phyloP scores from a whole-genome alignment of 2,113 vertebrate genomes.

The Xiphophorus couchianus region DNA sequence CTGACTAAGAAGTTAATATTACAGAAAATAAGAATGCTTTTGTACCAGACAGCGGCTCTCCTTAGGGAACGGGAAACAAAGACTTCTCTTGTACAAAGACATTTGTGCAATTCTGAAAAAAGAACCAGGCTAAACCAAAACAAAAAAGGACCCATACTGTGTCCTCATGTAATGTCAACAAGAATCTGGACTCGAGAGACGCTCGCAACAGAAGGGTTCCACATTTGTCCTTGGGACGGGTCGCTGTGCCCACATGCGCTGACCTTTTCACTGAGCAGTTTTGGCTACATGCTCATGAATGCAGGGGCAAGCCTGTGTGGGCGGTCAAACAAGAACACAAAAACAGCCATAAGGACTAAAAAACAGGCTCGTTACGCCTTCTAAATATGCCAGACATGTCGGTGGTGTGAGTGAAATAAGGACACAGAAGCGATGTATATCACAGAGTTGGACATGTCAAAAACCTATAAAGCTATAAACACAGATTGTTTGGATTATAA shows the following conservation, averaged over 20 bases:
- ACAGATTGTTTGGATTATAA: conserved; percentile 5
- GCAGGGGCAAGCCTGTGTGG: conserved; percentile 31
- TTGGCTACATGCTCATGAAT: conserved; percentile 31
- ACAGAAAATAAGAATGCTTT: background rate
- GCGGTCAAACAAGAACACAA: conserved; percentile 29
- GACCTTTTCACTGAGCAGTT: conserved; percentile 52
- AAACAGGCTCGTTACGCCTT: background rate
- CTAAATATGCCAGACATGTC: background rate
- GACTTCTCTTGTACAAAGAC: background rate
- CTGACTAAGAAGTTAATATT: background rate
- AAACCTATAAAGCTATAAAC: conserved; percentile 1
- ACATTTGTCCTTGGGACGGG: conserved; percentile 50
- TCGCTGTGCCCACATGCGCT: conserved; percentile 37
- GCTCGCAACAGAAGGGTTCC: background rate
- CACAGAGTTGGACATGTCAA: conserved; percentile 2
- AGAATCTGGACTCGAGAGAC: background rate
- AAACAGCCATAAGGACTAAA: conserved; percentile 7
- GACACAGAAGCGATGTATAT: conserved; percentile 2
- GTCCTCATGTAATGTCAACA: background rate
- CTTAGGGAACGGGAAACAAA: background rate
- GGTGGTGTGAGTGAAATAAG: conserved; percentile 11
- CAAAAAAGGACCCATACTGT: conserved; percentile 10
- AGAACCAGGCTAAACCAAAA: background rate
- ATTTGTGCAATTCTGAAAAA: background rate
- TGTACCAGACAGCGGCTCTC: background rate